Evolutionary conservation across 2,797 vertebrate species (phyloP).

Genomic region (Sus cebifrons): DNA sequence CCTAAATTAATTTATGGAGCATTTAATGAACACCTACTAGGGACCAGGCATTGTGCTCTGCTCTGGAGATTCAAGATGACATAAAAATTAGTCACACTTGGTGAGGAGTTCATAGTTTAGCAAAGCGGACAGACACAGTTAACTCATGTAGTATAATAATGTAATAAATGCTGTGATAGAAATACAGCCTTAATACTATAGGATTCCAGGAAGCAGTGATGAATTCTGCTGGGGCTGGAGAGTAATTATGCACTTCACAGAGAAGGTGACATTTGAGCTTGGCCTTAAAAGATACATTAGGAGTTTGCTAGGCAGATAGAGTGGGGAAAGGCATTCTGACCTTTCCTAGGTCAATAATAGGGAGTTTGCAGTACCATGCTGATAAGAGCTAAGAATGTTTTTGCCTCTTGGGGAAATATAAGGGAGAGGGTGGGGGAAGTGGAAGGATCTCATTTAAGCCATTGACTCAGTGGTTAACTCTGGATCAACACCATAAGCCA

Average conservation of each 20-base stretch:
- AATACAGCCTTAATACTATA: not conserved
- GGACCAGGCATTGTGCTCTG: conserved; percentile 27
- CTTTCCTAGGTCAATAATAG: conserved; percentile 71
- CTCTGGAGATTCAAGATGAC: conserved; percentile 49
- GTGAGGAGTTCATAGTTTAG: conserved; percentile 55
- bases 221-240: conserved; percentile 61
- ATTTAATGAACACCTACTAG: conserved; percentile 54
- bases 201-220: not conserved
- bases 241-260: conserved; percentile 63
- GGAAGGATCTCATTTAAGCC: conserved; percentile 59
- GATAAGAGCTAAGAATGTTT: conserved; percentile 70
- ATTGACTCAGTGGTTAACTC: conserved; percentile 56
- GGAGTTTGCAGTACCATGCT: conserved; percentile 66
- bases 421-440: conserved; percentile 13
- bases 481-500: conserved; percentile 60
- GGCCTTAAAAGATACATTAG: conserved; percentile 48
- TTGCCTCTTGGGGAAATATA: conserved; percentile 56
- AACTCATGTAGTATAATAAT: not conserved
- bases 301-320: conserved; percentile 58
- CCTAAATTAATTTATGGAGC: conserved; percentile 44
- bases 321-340: conserved; percentile 41
- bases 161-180: conserved; percentile 37
- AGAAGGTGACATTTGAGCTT: conserved; percentile 72
- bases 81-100: conserved; percentile 50
- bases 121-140: conserved; percentile 1